Base-by-base conservation (phyloP, 2,888 invertebrate genomes). In the Escarpia spicata region DNA sequence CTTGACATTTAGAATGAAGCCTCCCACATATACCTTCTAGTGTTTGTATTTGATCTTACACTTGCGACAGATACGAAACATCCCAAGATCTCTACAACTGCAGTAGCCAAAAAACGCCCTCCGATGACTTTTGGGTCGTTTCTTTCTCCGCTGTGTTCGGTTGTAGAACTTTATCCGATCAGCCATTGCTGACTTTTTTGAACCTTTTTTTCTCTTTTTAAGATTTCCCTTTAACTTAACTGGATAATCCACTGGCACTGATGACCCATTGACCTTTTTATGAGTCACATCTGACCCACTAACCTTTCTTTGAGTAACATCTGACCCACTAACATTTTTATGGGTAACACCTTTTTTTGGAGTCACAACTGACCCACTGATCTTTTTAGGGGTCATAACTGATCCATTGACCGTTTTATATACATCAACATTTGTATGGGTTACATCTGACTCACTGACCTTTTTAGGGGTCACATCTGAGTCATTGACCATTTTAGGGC, bases 41-140 rank as follows among this genome's bases (percentile, higher is more conserved):
- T 26, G 75, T 75, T n/a, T 26, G 75, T 26, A 26, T 92, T 43
- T 92, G 15, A 12, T 90, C 43, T 90, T 37, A 45, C 93, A 93
- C 91, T 91, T 93, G 90, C 92, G 91, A 90, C 93, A 93, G 52
- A 93, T 92, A n/a, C 93, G 92, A 58, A 92, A 93, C 89, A 44
- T 43, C 19, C 93, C 93, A n/a, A 93, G 60, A 43, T 93, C 93
- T 91, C 93, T 91, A 45, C 93, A 93, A 75, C 93, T 92, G 90
- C 93, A 93, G 92, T 92, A 93, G 91, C 93, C 93, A 37, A 43
- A 91, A 52, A 91, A 75, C 3, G n/a, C 26, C n/a, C 75, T 19
- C 26, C 75, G 75, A n/a, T 26, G 75, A 75, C 75, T 75, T 75
- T 75, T 75, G 6, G 75, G 75, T 3, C 75, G 75, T n/a, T 26